Evolutionary conservation across 2,888 invertebrate species (phyloP).

Genomic region (Microchrysa polita): DNA sequence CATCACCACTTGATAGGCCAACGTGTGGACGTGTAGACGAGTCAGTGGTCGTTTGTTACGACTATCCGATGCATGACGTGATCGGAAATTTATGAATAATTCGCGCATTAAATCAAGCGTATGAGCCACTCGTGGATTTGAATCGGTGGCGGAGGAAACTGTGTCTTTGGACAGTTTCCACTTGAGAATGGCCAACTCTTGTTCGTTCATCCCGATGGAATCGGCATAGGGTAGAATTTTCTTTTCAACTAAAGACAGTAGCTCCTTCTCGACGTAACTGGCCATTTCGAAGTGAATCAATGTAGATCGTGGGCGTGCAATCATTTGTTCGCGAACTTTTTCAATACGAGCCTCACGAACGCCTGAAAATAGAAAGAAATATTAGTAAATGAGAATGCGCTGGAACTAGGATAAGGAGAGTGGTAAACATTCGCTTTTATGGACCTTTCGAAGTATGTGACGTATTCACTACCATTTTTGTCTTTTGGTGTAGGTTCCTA

Average conservation of each 20-base stretch:
- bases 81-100: slow-evolving; percentile 65
- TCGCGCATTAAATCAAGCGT: slow-evolving; percentile 84
- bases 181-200: slow-evolving; percentile 81
- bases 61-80: slow-evolving; percentile 54
- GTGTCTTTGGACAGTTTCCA: slow-evolving; percentile 76
- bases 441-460: too few species aligned
- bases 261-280: slow-evolving; percentile 78
- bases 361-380: slow-evolving; percentile 67
- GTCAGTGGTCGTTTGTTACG: slow-evolving; percentile 68
- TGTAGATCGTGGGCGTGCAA: slow-evolving; percentile 69
- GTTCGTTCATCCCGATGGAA: slow-evolving; percentile 89
- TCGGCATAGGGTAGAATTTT: slow-evolving; percentile 79
- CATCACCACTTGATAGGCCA: slow-evolving; percentile 87
- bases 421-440: too few species aligned
- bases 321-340: slow-evolving; percentile 75
- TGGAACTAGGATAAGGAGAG: too few species aligned
- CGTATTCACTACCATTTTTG: too few species aligned
- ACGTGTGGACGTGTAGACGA: slow-evolving; percentile 83
- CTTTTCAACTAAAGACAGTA: slow-evolving; percentile 73
- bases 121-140: slow-evolving; percentile 81
- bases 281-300: slow-evolving; percentile 88
- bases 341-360: slow-evolving; percentile 71
- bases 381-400: too few species aligned
- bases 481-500: too few species aligned
- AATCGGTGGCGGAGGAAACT: slow-evolving; percentile 78